phyloP scores from a whole-genome alignment of 2,888 invertebrate genomes.

The Physocephala rufipes region DNA sequence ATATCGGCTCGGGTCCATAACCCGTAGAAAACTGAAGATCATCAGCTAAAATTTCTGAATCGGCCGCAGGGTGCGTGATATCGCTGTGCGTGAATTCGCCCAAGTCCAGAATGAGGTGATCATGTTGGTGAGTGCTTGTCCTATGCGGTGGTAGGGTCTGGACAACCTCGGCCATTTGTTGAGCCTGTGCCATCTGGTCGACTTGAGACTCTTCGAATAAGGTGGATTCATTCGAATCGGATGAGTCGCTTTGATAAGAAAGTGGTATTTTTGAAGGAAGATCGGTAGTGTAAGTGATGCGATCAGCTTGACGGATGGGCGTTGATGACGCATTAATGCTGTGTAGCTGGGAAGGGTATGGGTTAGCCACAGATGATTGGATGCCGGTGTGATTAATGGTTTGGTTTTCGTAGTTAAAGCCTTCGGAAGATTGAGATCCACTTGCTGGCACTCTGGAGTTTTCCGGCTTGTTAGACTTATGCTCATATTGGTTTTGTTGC shows the following conservation, averaged over 20 bases:
- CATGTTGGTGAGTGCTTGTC: slow-evolving; percentile 50
- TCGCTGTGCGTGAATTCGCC: slow-evolving; percentile 69
- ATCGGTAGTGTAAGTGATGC: slow-evolving; percentile 57
- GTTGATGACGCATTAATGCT: slow-evolving; percentile 57
- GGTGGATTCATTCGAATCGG: slow-evolving; percentile 49
- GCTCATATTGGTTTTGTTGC: slow-evolving; percentile 10
- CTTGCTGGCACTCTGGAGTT: slow-evolving; percentile 3
- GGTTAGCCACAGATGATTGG: slow-evolving; percentile 51
- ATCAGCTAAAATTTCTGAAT: slow-evolving; percentile 72
- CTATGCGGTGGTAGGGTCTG: slow-evolving; percentile 42
- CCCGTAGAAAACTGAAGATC: slow-evolving; percentile 68
- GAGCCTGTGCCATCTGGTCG: slow-evolving; percentile 27
- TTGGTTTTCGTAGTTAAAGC: slow-evolving; percentile 53
- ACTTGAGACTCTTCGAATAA: slow-evolving; percentile 55
- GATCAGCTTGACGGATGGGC: slow-evolving; percentile 40
- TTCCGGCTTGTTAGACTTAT: background rate
- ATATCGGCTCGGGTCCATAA: slow-evolving; percentile 65
- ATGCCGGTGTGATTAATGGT: slow-evolving; percentile 42
- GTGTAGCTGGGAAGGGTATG: no score
- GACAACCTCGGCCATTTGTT: slow-evolving; percentile 11
- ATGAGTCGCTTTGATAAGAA: slow-evolving; percentile 51
- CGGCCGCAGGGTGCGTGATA: slow-evolving; percentile 71
- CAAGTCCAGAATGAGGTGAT: slow-evolving; percentile 54
- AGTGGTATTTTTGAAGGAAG: slow-evolving; percentile 59
- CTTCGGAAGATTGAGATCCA: slow-evolving; percentile 44